Percentiles rank a stretch among this genome's conserved stretches.
Conservation (phyloP, 2,888 invertebrate species). For the Frankliniella fusca region DNA sequence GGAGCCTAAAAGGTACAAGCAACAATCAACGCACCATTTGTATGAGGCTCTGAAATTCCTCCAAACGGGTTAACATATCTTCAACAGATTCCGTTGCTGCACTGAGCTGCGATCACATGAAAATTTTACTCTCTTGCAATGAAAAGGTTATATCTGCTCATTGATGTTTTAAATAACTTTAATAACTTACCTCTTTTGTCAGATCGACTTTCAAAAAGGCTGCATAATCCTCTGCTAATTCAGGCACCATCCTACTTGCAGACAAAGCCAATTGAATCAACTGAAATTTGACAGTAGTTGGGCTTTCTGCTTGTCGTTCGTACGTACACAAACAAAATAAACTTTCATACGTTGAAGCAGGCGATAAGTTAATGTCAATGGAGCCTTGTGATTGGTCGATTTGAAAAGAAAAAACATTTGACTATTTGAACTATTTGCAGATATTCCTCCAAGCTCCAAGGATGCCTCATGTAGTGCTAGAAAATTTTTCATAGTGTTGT, state of each 20-base stretch:
- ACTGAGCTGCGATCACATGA: slow-evolving; percentile 43
- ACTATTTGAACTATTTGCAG: no score
- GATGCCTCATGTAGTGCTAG: no score
- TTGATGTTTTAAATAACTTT: background rate
- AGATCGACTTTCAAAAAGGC: slow-evolving; percentile 55
- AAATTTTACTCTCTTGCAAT: no score
- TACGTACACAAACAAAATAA: background rate
- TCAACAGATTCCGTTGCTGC: slow-evolving; percentile 54
- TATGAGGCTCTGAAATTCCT: slow-evolving; percentile 61
- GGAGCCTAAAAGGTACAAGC: slow-evolving; percentile 46
- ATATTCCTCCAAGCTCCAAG: no score
- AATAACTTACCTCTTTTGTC: slow-evolving; percentile 49
- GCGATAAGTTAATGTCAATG: no score
- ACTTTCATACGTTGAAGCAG: no score
- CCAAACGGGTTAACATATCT: slow-evolving; percentile 62
- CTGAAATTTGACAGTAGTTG: background rate
- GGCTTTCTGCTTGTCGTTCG: background rate
- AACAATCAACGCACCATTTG: slow-evolving; percentile 52
- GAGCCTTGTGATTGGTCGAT: no score
- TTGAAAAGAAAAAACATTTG: no score
- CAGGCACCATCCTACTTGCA: slow-evolving; percentile 50
- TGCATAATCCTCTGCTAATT: slow-evolving; percentile 54
- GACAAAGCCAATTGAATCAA: background rate
- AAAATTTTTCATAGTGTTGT: background rate
- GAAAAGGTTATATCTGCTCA: no score